phyloP scores from a whole-genome alignment of 2,113 vertebrate genomes.

The Oreocharis arfaki region DNA sequence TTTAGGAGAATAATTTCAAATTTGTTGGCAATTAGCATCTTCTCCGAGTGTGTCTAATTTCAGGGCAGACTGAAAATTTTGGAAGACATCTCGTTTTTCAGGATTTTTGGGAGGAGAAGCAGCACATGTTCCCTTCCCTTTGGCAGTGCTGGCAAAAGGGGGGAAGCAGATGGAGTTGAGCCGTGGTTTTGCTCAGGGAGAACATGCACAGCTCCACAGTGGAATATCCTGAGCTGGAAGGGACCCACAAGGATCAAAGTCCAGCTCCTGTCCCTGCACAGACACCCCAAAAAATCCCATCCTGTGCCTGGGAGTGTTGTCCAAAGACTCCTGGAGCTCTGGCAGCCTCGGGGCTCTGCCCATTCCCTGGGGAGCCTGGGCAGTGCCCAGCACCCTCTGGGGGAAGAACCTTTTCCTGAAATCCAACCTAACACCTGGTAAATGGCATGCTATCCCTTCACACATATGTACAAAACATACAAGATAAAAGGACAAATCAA shows the following conservation, averaged over 20 bases:
- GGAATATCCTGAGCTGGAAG: neutral
- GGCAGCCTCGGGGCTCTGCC: neutral
- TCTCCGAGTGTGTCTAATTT: neutral
- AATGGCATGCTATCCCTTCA: neutral
- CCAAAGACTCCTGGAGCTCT: neutral
- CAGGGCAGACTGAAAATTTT: neutral
- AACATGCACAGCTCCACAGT: neutral
- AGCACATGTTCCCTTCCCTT: neutral
- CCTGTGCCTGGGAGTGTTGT: fast-evolving
- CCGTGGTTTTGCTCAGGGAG: neutral
- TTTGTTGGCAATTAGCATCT: neutral
- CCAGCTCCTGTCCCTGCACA: neutral
- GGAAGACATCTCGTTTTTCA: neutral
- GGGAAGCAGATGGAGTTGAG: neutral
- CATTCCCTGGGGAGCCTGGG: neutral
- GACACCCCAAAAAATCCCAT: neutral
- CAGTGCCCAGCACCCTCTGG: neutral
- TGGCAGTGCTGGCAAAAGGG: neutral
- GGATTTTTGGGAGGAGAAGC: neutral
- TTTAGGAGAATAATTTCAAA: neutral
- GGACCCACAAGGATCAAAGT: neutral
- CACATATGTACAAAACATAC: fast-evolving
- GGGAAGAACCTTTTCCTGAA: neutral
- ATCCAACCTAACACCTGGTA: neutral
- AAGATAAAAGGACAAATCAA: neutral